These are phyloP conservation scores for Orientallactaga sibirica DNA, from an alignment of 2,797 vertebrate species.

Conservation along the genomic window DNA sequence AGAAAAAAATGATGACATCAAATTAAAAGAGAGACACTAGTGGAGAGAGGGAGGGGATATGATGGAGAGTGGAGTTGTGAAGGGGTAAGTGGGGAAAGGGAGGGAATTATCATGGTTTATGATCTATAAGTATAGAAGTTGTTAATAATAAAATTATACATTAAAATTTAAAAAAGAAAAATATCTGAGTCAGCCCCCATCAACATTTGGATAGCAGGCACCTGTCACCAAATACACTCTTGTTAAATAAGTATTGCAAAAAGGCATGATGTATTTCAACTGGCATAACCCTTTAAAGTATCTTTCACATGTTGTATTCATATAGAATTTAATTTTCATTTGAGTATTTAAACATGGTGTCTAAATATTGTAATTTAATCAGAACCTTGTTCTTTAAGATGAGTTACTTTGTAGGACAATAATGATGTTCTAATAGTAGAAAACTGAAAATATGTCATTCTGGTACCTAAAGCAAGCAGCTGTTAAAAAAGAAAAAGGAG, in stretches of 20 bases:
- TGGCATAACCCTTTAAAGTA: neutral
- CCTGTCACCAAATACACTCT: neutral
- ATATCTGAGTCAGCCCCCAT: neutral
- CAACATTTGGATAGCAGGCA: neutral
- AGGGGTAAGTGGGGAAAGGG: too few species aligned
- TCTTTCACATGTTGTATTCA: neutral
- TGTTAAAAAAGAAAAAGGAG: too few species aligned
- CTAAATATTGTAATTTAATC: constrained; percentile 9
- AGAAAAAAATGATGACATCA: too few species aligned
- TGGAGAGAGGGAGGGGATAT: too few species aligned
- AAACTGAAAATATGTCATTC: neutral
- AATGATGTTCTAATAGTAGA: neutral
- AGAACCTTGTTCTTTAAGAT: neutral
- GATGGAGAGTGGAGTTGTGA: too few species aligned
- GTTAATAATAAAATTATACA: too few species aligned
- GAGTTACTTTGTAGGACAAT: neutral
- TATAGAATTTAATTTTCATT: neutral
- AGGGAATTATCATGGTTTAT: too few species aligned
- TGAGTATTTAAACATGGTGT: neutral
- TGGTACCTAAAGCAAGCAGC: neutral
- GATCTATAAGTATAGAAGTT: too few species aligned
- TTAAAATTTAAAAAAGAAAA: too few species aligned
- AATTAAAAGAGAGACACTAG: too few species aligned
- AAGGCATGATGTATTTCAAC: neutral
- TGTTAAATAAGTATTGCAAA: neutral